Evolutionary conservation across 2,888 invertebrate species (phyloP), one percentile per base, ranked within the genome.

Genomic region (Apamea sordens): DNA sequence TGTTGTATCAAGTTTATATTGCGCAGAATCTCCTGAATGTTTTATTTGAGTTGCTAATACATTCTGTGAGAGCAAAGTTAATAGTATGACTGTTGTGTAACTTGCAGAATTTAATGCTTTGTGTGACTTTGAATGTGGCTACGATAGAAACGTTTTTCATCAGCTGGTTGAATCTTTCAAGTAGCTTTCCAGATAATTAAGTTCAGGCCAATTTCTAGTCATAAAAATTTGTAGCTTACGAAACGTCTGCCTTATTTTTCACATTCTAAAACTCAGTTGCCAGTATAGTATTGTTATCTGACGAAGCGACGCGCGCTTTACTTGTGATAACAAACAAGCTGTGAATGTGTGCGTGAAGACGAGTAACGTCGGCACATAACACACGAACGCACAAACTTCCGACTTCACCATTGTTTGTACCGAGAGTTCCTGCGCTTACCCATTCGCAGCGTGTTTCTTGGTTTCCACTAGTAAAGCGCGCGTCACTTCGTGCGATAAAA

Each of bases 1-100:
- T 67, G 64, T 63, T 80, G 65, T n/a, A 32, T 13, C 50, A 63
- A 73, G 24, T 82, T 81, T 47, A 32, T 47, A 11, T 44, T 32
- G 64, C 13, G 36, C 73, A 56, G n/a, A 77, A 47, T 63, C 75
- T 69, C 5, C 65, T 69, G 74, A 84, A 67, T 74, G 72, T 79
- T 87, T 73, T 81, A 80, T 84, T 84, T 81, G 47, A 64, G 59
- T 87, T 80, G 21, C 53, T 75, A 74, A 70, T 81, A 77, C 76
- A 63, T 69, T 83, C 8, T 64, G 56, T 70, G 10, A 47, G 36
- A 36, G 56, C 24, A n/a, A 67, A 61, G 56, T 73, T 73, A 73
- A 69, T 76, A 59, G 65, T 44, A 65, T n/a, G 53, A 50, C 50
- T 64, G 53, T 56, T 59, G 18, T 41, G 24, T 32, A 21, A 44